phyloP scores from a whole-genome alignment of 2,888 invertebrate species.

The Xanthia togata region DNA sequence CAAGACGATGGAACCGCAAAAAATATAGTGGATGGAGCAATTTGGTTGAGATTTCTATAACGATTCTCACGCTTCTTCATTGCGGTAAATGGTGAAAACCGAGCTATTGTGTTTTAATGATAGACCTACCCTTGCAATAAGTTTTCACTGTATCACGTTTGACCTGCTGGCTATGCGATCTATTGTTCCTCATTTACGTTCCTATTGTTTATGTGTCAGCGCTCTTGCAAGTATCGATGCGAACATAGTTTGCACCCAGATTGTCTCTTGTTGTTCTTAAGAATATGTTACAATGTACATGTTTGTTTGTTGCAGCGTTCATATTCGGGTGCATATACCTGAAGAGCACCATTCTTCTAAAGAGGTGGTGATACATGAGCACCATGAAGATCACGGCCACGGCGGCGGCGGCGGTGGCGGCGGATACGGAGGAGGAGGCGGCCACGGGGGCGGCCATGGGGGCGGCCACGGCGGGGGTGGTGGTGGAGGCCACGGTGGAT shows the following conservation, averaged over 20 bases:
- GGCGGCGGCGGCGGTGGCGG: slow-evolving; percentile 74
- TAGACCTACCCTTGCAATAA: slow-evolving; percentile 74
- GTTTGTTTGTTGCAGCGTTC: slow-evolving; percentile 86
- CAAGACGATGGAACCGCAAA: slow-evolving; percentile 78
- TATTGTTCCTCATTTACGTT: slow-evolving; percentile 66
- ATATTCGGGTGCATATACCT: slow-evolving; percentile 90
- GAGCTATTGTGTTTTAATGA: slow-evolving; percentile 82
- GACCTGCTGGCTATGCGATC: slow-evolving; percentile 80
- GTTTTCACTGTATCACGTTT: slow-evolving; percentile 80
- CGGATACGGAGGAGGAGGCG: slow-evolving; percentile 40
- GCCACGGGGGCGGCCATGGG: slow-evolving; percentile 55
- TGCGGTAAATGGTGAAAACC: slow-evolving; percentile 88
- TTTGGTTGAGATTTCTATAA: slow-evolving; percentile 86
- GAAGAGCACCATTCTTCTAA: slow-evolving; percentile 86
- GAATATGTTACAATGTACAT: slow-evolving; percentile 33
- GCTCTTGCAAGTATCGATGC: slow-evolving; percentile 54
- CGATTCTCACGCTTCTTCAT: slow-evolving; percentile 86
- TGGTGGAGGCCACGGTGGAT: slow-evolving; percentile 70
- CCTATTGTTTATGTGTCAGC: slow-evolving; percentile 45
- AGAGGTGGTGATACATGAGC: slow-evolving; percentile 85
- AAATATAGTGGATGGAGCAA: slow-evolving; percentile 78
- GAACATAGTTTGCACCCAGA: slow-evolving; percentile 36
- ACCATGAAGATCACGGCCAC: slow-evolving; percentile 79
- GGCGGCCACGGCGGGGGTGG: slow-evolving; percentile 71
- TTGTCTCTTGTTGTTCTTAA: slow-evolving; percentile 15